Conservation (phyloP, 2,888 invertebrate genomes). For the Coelogynopora nodosa region DNA sequence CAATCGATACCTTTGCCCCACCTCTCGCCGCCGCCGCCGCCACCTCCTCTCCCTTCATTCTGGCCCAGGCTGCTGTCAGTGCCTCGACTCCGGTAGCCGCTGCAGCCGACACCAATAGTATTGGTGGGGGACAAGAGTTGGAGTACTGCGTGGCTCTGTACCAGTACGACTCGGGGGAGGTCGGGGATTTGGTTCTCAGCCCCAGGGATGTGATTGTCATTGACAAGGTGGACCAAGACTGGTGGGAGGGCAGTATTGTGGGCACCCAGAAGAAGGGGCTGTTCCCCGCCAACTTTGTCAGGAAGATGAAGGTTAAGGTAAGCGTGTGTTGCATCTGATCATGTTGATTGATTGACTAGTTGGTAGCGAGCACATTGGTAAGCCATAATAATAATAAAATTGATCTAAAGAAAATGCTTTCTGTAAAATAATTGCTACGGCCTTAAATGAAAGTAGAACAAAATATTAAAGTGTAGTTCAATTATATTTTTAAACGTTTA, state of each 20-base stretch:
- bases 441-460: too few relatives aligned
- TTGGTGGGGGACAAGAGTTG: neutral
- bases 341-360: too few relatives aligned
- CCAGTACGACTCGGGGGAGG: constrained; percentile 80
- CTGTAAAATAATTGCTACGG: too few relatives aligned
- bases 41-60: neutral
- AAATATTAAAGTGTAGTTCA: too few relatives aligned
- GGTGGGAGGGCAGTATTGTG: constrained; percentile 93
- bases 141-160: constrained; percentile 75
- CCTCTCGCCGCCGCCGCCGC: neutral
- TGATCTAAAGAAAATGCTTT: too few relatives aligned
- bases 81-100: neutral
- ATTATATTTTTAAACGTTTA: too few relatives aligned
- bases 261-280: constrained; percentile 71
- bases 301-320: neutral
- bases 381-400: too few relatives aligned
- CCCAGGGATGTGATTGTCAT: constrained; percentile 81
- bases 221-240: constrained; percentile 80
- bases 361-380: too few relatives aligned
- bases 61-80: neutral
- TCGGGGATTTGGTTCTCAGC: constrained; percentile 84
- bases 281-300: constrained; percentile 92
- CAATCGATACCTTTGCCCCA: neutral
- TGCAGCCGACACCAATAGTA: neutral
- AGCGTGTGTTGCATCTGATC: too few relatives aligned